Base-by-base conservation (phyloP, 2,113 vertebrate species). In the Hiodon tergisus region DNA sequence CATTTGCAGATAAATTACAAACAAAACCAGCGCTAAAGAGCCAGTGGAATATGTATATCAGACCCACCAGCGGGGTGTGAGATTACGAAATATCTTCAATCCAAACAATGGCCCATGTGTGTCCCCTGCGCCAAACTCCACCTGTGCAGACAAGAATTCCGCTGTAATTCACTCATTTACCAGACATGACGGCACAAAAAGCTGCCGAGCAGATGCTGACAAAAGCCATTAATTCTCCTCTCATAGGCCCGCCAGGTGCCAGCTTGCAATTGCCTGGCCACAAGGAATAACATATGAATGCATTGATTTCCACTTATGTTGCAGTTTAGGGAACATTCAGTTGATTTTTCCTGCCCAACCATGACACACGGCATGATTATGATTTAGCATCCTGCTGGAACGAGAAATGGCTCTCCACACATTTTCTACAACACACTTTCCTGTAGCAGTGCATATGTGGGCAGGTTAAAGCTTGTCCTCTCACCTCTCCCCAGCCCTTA, bases 401-500 rank as follows among this genome's bases (percentile, higher is more conserved):
- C 31, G 31, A 31, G 31, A 31, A 31, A 31, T 31, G 31, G 31
- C 31, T 31, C 31, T 31, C 31, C 31, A 31, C 31, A 31, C 31
- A 31, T 31, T 31, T 31, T 31, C 31, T 57, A 57, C 54, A 57
- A 57, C 10, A 57, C 1, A 57, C 54, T 7, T 57, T 57, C 2
- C 10, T 57, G 54, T 31, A 31, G 31, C 31, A 54, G 53, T 55
- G 31, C 14, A 9, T 65, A 31, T 51, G 14, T 6, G n/a, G 47
- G 59, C 46, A 6, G 3, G 53, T 54, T 54, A 3, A n/a, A 2
- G 3, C 46, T 52, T 62, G 67, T 48, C 0, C 17, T 11, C 78
- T 86, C 73, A 95, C 97, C 95, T 98, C 97, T 79, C 96, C 96
- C 97, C 97, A 98, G 2, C 96, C 96, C 74, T 95, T 97, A 0